phyloP scores from a whole-genome alignment of 1,140 invertebrate species.

The Eriosoma lanigerum region DNA sequence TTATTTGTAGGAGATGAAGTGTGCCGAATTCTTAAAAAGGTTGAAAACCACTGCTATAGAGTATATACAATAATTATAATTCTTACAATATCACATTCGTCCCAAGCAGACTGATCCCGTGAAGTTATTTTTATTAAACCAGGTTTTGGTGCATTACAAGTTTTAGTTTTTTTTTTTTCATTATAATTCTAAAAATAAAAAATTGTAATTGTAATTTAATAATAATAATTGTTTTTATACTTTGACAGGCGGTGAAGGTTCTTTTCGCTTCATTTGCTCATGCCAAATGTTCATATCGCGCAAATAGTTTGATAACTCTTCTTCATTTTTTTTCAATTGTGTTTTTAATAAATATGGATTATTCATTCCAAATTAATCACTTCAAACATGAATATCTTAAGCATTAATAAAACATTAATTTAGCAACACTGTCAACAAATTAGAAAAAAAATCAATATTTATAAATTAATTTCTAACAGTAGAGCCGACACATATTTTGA shows the following conservation, averaged over 20 bases:
- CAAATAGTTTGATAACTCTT: slow-evolving; percentile 71
- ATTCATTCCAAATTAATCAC: slow-evolving; percentile 53
- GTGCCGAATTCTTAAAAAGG: too few relatives aligned
- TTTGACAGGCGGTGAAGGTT: slow-evolving; percentile 62
- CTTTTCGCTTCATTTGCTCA: slow-evolving; percentile 79
- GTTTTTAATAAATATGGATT: slow-evolving; percentile 67
- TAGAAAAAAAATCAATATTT: too few relatives aligned
- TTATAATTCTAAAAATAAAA: slow-evolving; percentile 60
- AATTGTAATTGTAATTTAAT: neutral
- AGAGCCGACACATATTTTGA: too few relatives aligned
- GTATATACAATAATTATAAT: too few relatives aligned
- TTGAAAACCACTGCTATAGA: too few relatives aligned
- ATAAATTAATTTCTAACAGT: too few relatives aligned
- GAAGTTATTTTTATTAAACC: slow-evolving; percentile 56
- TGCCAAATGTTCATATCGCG: slow-evolving; percentile 82
- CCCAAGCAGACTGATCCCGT: slow-evolving; percentile 74
- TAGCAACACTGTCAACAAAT: too few relatives aligned
- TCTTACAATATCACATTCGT: slow-evolving; percentile 78
- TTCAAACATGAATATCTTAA: too few relatives aligned
- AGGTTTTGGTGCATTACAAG: slow-evolving; percentile 58
- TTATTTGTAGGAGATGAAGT: too few relatives aligned
- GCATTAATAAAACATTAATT: too few relatives aligned
- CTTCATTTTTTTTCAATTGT: slow-evolving; percentile 71
- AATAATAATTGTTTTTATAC: neutral
- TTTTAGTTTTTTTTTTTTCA: slow-evolving; percentile 55